phyloP scores from a whole-genome alignment of 2,888 invertebrate genomes.

The Oligia strigilis region DNA sequence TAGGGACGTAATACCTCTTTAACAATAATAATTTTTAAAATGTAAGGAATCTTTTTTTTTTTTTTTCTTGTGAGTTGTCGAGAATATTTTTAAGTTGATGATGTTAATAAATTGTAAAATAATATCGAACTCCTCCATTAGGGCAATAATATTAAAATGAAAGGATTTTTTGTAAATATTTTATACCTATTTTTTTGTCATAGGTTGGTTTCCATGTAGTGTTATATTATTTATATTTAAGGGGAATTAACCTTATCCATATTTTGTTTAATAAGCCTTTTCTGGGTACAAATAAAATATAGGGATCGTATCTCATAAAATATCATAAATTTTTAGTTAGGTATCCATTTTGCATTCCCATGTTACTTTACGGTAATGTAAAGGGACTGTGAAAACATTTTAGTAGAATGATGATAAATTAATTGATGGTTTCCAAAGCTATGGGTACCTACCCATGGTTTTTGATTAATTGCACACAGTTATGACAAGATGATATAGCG shows the following conservation, averaged over 20 bases:
- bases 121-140: slow-evolving; percentile 27
- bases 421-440: slow-evolving; percentile 23
- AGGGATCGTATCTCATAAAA: neutral
- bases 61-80: neutral
- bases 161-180: neutral
- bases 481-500: neutral
- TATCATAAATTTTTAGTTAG: slow-evolving; percentile 5
- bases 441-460: neutral
- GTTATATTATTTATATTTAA: slow-evolving; percentile 3
- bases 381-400: neutral
- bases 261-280: slow-evolving; percentile 26
- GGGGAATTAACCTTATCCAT: neutral
- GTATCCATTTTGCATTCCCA: neutral
- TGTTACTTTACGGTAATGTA: neutral
- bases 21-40: neutral
- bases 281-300: slow-evolving; percentile 13
- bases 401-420: slow-evolving; percentile 4
- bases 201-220: neutral
- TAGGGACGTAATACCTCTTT: too few relatives aligned
- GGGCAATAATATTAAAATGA: slow-evolving; percentile 9
- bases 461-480: slow-evolving; percentile 33
- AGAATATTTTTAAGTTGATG: neutral
- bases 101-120: neutral
- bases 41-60: neutral
- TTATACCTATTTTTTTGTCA: neutral